Conservation (phyloP, 2,888 invertebrate genomes). For the Hydraecia micacea region DNA sequence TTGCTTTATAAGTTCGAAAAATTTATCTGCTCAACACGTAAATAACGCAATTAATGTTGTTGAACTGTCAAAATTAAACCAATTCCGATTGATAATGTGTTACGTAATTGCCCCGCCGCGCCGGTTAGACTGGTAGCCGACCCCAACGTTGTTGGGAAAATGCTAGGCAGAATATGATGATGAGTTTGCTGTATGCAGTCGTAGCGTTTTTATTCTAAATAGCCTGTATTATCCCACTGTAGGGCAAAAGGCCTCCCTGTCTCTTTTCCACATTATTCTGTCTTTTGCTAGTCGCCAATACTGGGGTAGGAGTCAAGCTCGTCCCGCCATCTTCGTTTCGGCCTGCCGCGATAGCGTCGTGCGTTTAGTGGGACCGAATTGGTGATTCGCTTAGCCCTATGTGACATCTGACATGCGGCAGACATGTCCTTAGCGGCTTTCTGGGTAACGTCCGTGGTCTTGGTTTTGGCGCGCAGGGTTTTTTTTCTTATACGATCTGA, state of each 20-base stretch:
- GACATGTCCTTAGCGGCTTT: background rate
- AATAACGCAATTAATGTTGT: too few relatives aligned
- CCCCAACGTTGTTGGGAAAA: too few relatives aligned
- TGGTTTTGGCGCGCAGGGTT: background rate
- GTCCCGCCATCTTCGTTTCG: background rate
- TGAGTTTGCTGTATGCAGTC: background rate
- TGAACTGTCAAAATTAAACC: too few relatives aligned
- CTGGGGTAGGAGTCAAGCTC: background rate
- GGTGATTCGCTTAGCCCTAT: background rate
- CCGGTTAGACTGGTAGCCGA: too few relatives aligned
- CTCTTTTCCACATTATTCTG: background rate
- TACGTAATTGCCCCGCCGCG: too few relatives aligned
- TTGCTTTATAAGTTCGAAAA: too few relatives aligned
- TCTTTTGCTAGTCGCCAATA: too few relatives aligned
- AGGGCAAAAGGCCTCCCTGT: background rate
- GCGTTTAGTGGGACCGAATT: background rate
- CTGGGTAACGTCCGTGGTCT: background rate
- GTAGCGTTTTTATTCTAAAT: background rate
- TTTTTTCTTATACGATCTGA: background rate
- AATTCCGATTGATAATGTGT: too few relatives aligned
- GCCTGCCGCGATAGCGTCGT: background rate
- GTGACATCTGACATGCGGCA: background rate
- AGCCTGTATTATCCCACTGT: background rate
- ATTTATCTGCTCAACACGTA: too few relatives aligned
- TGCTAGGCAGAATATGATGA: too few relatives aligned